phyloP scores from a whole-genome alignment of 2,888 invertebrate species.

The Sphinx pinastri region DNA sequence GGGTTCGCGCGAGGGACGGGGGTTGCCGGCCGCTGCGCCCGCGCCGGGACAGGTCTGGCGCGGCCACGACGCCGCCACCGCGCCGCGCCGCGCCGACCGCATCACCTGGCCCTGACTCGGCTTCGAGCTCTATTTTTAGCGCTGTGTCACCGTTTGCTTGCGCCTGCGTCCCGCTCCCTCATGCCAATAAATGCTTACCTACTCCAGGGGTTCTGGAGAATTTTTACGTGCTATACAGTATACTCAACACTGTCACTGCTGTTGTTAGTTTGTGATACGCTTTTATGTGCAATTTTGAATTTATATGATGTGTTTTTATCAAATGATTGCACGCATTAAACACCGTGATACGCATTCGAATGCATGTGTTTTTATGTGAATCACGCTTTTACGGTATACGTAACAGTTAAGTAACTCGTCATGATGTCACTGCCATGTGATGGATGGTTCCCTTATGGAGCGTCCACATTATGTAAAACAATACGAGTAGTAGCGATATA shows the following conservation, averaged over 20 bases:
- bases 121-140: constrained; percentile 79
- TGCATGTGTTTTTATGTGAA: constrained; percentile 56
- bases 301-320: background rate
- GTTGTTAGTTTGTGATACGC: background rate
- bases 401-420: constrained; percentile 71
- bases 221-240: constrained; percentile 12
- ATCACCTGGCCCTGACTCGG: constrained; percentile 57
- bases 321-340: constrained; percentile 35
- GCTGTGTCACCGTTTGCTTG: constrained; percentile 77
- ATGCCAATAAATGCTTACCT: constrained; percentile 39
- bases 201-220: constrained; percentile 16
- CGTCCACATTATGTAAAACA: constrained; percentile 55
- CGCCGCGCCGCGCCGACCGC: constrained; percentile 44
- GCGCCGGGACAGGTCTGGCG: constrained; percentile 53
- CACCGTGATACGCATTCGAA: constrained; percentile 40
- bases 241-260: constrained; percentile 19
- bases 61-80: constrained; percentile 33
- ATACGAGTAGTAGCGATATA: background rate
- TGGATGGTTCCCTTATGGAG: constrained; percentile 64
- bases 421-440: constrained; percentile 79
- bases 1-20: constrained; percentile 61
- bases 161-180: constrained; percentile 54
- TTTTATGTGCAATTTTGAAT: background rate
- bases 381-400: constrained; percentile 68
- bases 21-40: constrained; percentile 41